Base-by-base conservation (phyloP, 2,113 vertebrate genomes). In the Hemicordylus capensis region DNA sequence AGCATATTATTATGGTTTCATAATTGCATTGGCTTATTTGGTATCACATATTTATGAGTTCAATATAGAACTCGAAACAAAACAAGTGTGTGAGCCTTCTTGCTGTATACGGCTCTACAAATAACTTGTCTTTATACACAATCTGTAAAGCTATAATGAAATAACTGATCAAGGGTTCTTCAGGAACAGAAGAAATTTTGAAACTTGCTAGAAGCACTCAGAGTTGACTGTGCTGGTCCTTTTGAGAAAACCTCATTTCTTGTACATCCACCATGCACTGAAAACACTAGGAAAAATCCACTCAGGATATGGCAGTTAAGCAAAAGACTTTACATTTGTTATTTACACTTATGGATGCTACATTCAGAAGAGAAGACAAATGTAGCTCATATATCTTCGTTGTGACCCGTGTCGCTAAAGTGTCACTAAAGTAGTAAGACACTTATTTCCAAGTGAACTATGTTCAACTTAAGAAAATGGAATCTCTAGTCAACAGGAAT, bases 401-500 rank as follows among this genome's bases (percentile, higher is more conserved):
- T n/a, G n/a, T n/a, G n/a, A n/a, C n/a, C n/a, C n/a, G n/a, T n/a
- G n/a, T n/a, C n/a, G n/a, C n/a, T 4, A 59, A 34, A n/a, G 31
- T 69, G 66, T 39, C 37, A 39, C 66, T 69, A 39, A 39, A 39
- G 69, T 7, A 76, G n/a, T 20, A 19, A 56, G n/a, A 37, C n/a
- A 48, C 31, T 46, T 46, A 56, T 34, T 76, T 34, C 34, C 39
- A 46, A 11, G 42, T n/a, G 42, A 66, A 24, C 20, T 9, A 11
- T 66, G 48, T 34, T 61, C 78, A 34, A n/a, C 78, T 66, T 66
- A 61, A 66, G 61, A 24, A 80, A 66, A 66, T 26, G 28, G 78
- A n/a, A 46, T 51, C 78, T 80, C 39, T 48, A 80, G 66, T 80
- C 20, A 80, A 66, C 28, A 66, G 48, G 44, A 80, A 80, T 80